phyloP scores from a whole-genome alignment of 2,113 vertebrate species.

The Saguinus midas region DNA sequence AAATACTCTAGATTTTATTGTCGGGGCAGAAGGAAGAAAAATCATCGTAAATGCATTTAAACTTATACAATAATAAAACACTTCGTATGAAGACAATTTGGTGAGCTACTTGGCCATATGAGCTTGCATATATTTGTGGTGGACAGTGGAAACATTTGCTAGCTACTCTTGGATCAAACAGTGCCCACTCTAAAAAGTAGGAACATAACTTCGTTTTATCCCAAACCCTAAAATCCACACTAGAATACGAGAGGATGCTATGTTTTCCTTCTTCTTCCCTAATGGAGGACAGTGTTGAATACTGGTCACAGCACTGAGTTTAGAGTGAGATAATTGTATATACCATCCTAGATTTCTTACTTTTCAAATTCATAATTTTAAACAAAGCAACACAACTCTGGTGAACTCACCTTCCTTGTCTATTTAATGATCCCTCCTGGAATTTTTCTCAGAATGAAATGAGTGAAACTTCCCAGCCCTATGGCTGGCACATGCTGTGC shows the following conservation, averaged over 20 bases:
- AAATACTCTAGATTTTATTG: neutral
- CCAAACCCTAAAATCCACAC: neutral
- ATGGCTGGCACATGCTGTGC: neutral
- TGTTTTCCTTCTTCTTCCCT: neutral
- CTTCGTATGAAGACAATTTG: neutral
- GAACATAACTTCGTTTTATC: neutral
- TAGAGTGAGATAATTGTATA: neutral
- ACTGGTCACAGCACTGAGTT: neutral
- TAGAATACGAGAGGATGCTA: neutral
- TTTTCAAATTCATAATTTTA: neutral
- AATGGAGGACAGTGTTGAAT: neutral
- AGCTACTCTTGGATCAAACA: neutral
- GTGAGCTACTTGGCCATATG: neutral
- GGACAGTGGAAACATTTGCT: fast-evolving
- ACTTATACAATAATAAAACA: neutral
- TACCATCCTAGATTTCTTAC: neutral
- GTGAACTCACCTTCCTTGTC: neutral
- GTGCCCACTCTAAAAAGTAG: neutral
- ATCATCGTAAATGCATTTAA: neutral
- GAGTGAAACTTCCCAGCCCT: neutral
- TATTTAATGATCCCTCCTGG: neutral
- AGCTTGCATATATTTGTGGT: too few relatives aligned
- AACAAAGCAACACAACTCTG: neutral
- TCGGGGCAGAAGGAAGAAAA: neutral
- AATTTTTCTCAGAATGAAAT: neutral